Conservation (phyloP, 2,888 invertebrate species). For the Eristalis intricaria region DNA sequence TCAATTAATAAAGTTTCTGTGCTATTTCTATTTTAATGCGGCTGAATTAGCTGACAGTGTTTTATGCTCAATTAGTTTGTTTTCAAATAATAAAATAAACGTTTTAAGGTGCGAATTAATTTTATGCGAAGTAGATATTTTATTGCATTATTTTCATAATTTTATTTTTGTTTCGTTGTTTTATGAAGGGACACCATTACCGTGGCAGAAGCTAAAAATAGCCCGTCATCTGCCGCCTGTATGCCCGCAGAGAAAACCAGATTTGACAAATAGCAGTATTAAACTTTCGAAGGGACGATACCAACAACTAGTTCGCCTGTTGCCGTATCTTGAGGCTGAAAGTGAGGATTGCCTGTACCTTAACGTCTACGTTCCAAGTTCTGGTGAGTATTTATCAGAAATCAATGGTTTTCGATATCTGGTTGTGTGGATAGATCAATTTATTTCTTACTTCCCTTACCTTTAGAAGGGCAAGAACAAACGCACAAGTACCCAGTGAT, state of each 20-base stretch:
- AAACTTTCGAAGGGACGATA: conserved; percentile 86
- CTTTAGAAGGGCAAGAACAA: conserved; percentile 79
- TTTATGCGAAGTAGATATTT: background rate
- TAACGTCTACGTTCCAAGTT: conserved; percentile 94
- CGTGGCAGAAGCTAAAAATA: conserved; percentile 88
- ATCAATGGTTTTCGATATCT: no score
- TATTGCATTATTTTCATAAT: conserved; percentile 1
- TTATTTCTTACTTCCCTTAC: background rate
- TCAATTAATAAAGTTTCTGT: background rate
- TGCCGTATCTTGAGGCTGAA: conserved; percentile 87
- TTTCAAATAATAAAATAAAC: background rate
- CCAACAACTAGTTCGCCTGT: conserved; percentile 87
- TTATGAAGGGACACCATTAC: conserved; percentile 87
- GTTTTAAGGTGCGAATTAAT: background rate
- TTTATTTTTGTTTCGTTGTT: background rate
- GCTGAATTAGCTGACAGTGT: background rate
- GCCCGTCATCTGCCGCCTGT: conserved; percentile 89
- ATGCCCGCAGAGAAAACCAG: conserved; percentile 92
- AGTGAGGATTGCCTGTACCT: conserved; percentile 95
- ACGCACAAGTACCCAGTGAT: conserved; percentile 89
- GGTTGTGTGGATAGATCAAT: no score
- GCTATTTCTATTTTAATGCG: background rate
- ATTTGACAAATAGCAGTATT: conserved; percentile 83
- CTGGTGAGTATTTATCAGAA: conserved; percentile 83
- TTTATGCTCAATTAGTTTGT: background rate